Percentiles rank a stretch among this genome's conserved stretches.
Conservation (phyloP, 1,140 invertebrate genomes). For the Oryctes rhinoceros region DNA sequence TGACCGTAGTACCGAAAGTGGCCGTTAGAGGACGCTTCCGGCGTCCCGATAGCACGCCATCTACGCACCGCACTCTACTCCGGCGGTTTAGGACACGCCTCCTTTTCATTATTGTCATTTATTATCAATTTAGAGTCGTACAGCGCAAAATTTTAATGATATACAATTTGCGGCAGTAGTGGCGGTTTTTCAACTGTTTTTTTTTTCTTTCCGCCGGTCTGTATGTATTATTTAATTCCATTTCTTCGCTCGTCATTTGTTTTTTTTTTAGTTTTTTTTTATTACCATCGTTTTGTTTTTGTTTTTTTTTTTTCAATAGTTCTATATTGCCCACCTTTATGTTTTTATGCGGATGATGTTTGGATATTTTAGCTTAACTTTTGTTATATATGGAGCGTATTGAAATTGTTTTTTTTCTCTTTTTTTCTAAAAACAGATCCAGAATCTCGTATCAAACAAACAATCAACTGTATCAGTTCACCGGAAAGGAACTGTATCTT, state of each 20-base stretch:
- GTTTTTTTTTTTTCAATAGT: no score
- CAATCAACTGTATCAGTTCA: no score
- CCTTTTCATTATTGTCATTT: slow-evolving; percentile 60
- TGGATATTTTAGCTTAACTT: no score
- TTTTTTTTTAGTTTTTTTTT: no score
- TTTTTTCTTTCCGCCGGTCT: background rate
- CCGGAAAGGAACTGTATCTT: no score
- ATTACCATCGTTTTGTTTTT: no score
- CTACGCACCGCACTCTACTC: slow-evolving; percentile 45
- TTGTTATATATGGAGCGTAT: no score
- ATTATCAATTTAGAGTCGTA: slow-evolving; percentile 58
- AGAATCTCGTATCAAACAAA: no score
- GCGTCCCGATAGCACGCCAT: slow-evolving; percentile 44
- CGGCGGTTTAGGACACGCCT: slow-evolving; percentile 48
- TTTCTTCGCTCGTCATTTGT: background rate
- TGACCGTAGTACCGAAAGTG: slow-evolving; percentile 48
- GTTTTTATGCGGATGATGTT: no score
- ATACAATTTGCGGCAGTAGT: slow-evolving; percentile 56
- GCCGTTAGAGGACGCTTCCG: slow-evolving; percentile 54
- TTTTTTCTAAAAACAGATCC: no score
- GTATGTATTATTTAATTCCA: background rate
- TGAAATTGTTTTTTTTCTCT: no score
- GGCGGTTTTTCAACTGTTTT: slow-evolving; percentile 18
- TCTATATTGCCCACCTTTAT: no score
- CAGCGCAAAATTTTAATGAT: slow-evolving; percentile 60